Percentiles rank a stretch among this genome's conserved stretches.
Conservation (phyloP, 2,113 vertebrate genomes). For the Neogobius melanostomus region DNA sequence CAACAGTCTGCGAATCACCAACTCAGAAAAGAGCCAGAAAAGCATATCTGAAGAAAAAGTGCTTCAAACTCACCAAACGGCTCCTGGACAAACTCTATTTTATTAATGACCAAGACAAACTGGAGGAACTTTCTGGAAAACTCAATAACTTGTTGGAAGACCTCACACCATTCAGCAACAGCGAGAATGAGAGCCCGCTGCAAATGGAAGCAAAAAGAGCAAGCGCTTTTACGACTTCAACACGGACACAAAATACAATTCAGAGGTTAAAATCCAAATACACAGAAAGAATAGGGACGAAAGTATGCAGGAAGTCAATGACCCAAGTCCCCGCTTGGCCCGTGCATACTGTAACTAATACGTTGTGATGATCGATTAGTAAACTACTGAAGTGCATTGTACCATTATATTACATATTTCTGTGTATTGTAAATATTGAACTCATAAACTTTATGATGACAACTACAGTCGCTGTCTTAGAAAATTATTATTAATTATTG, state of each 20-base stretch:
- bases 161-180: background rate
- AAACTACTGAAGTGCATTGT: background rate
- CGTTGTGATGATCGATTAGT: background rate
- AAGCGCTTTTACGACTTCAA: background rate
- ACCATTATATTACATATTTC: background rate
- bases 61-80: conserved; percentile 7
- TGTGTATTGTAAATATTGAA: background rate
- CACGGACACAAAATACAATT: background rate
- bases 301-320: background rate
- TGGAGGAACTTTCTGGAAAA: conserved; percentile 3
- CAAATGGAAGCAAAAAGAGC: background rate
- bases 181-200: conserved; percentile 1
- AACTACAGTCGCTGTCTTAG: too few species aligned
- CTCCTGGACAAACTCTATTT: conserved; percentile 4
- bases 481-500: too few species aligned
- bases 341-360: background rate
- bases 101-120: conserved; percentile 2
- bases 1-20: background rate
- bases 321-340: background rate
- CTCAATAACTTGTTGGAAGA: background rate
- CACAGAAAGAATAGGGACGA: background rate
- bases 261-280: conserved; percentile 2
- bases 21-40: conserved; percentile 5
- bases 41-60: background rate
- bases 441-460: too few species aligned